Evolutionary conservation across 2,113 vertebrate species (phyloP).

Genomic region (Colistium nudipinnis): DNA sequence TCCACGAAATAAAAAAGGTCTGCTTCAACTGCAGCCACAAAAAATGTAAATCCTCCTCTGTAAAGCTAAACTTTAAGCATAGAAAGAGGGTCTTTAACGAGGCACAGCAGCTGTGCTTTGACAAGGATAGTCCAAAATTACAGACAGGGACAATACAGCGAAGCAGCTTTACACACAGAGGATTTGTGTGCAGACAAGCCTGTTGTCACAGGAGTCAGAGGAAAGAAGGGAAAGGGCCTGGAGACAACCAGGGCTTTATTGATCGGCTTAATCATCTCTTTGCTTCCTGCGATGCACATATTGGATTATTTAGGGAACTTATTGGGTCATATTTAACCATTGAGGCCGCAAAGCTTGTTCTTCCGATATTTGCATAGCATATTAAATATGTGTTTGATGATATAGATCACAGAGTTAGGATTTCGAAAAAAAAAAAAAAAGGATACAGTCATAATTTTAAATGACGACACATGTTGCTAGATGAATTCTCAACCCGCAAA

Average conservation of each 20-base stretch:
- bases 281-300: background rate
- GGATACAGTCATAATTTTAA: background rate
- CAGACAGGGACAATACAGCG: background rate
- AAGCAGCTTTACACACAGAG: background rate
- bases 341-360: background rate
- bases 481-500: background rate
- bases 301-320: background rate
- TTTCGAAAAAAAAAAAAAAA: background rate
- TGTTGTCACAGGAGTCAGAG: background rate
- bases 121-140: slow-evolving; percentile 18
- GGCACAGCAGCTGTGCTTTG: slow-evolving; percentile 36
- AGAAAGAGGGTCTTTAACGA: slow-evolving; percentile 14
- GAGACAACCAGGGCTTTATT: slow-evolving; percentile 7
- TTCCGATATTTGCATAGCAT: background rate
- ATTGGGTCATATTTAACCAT: background rate
- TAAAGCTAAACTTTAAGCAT: slow-evolving; percentile 28
- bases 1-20: slow-evolving; percentile 47
- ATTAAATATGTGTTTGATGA: background rate
- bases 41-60: slow-evolving; percentile 38
- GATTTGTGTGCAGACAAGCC: background rate
- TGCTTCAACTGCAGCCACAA: slow-evolving; percentile 29
- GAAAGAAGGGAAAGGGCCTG: background rate
- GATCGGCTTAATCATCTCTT: slow-evolving; percentile 3
- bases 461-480: background rate
- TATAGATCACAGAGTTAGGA: background rate